A percentile compares a stretch with the other conserved stretches of the same genome.
These are phyloP conservation scores for Botia kubotai DNA, from an alignment of 2,797 vertebrate species.

Conservation along the genomic window DNA sequence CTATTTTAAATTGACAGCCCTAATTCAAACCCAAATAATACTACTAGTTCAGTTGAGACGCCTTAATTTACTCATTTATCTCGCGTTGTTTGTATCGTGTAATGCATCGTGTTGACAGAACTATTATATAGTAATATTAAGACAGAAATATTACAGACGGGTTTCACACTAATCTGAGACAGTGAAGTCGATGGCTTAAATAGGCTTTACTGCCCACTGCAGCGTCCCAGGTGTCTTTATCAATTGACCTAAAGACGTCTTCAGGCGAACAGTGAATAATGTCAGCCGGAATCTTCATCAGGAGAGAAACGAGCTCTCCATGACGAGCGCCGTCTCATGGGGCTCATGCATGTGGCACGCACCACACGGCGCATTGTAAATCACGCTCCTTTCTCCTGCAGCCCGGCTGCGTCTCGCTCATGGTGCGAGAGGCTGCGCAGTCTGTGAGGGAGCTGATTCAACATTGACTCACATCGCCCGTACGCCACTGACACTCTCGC, in stretches of 20 bases:
- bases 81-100: neutral
- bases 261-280: slow-evolving; percentile 13
- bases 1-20: neutral
- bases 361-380: slow-evolving; percentile 33
- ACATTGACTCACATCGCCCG: slow-evolving; percentile 48
- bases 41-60: neutral
- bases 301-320: slow-evolving; percentile 33
- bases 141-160: slow-evolving; percentile 7
- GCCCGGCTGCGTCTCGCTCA: slow-evolving; percentile 24
- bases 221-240: neutral
- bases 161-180: neutral
- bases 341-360: slow-evolving; percentile 32
- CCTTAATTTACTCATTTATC: slow-evolving; percentile 20
- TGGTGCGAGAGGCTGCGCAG: slow-evolving; percentile 12
- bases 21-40: neutral
- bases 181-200: neutral
- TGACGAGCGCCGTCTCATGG: slow-evolving; percentile 26
- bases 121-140: neutral
- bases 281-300: slow-evolving; percentile 48
- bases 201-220: neutral
- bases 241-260: slow-evolving; percentile 5
- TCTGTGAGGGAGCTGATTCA: slow-evolving; percentile 57
- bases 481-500: slow-evolving; percentile 22
- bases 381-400: slow-evolving; percentile 35
- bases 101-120: neutral